Conservation (phyloP, 2,113 vertebrate genomes). For the Brienomyrus brachyistius region DNA sequence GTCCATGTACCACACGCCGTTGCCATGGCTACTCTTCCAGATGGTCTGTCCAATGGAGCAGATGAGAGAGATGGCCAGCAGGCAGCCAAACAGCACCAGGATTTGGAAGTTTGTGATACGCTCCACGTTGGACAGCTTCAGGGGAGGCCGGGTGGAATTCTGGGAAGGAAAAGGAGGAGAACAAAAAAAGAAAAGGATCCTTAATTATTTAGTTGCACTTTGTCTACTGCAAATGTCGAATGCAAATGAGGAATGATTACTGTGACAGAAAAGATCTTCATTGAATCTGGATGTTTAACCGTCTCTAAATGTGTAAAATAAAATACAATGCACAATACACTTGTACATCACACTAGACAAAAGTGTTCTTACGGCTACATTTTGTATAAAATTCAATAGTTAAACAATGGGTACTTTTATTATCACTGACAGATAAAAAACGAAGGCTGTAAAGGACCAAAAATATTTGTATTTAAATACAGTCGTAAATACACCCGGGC, state of each 20-base stretch:
- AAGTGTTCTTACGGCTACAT: not conserved
- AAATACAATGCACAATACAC: not conserved
- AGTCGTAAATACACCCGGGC: not conserved
- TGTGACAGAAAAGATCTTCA: not conserved
- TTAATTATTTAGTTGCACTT: not conserved
- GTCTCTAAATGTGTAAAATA: not conserved
- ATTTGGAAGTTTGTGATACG: conserved; percentile 97
- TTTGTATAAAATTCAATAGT: not conserved
- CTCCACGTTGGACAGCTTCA: conserved; percentile 97
- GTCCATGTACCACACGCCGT: conserved; percentile 93
- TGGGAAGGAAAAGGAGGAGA: conserved; percentile 46
- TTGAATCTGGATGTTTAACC: not conserved
- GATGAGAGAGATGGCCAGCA: conserved; percentile 90
- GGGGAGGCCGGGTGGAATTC: conserved; percentile 93
- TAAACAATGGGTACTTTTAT: not conserved
- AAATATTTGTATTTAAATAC: not conserved
- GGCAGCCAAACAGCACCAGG: conserved; percentile 88
- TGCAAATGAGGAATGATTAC: not conserved
- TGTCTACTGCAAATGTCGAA: not conserved
- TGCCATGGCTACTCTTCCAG: conserved; percentile 84
- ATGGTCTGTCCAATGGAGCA: conserved; percentile 92
- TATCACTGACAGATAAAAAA: not conserved
- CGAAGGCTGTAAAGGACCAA: not conserved
- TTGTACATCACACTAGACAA: not conserved
- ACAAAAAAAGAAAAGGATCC: not conserved